phyloP scores from a whole-genome alignment of 2,888 invertebrate genomes.

The Pelosia muscerda region DNA sequence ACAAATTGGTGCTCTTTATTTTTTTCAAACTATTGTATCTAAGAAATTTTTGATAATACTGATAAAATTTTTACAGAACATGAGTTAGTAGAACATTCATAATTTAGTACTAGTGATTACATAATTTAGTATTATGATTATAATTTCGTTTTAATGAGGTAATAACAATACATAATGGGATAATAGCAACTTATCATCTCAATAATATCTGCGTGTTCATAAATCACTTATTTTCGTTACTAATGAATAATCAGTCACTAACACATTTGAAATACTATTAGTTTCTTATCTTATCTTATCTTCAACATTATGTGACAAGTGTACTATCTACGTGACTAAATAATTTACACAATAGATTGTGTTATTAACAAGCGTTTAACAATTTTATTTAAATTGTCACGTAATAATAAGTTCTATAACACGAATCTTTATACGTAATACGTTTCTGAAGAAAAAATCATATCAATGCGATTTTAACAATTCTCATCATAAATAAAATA shows the following conservation, averaged over 20 bases:
- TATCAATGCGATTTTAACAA: not conserved
- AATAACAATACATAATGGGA: too few species aligned
- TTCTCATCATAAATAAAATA: not conserved
- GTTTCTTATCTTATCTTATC: not conserved
- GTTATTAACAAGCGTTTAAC: not conserved
- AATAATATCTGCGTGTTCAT: not conserved
- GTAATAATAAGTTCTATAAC: too few species aligned
- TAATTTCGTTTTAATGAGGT: too few species aligned
- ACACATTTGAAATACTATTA: not conserved
- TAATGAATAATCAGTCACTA: not conserved
- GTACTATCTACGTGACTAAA: not conserved
- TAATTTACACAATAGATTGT: not conserved
- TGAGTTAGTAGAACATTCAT: not conserved
- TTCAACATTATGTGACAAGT: not conserved
- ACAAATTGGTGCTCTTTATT: too few species aligned
- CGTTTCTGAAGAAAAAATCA: not conserved
- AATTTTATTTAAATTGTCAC: not conserved
- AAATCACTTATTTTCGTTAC: not conserved
- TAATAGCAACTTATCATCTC: not conserved
- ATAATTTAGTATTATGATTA: not conserved
- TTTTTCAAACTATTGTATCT: too few species aligned
- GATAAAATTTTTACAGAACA: not conserved
- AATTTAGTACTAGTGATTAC: not conserved
- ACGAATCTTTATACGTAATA: too few species aligned
- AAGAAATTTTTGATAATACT: not conserved